These are phyloP conservation scores for Gnathonemus longibarbis DNA, from an alignment of 2,113 vertebrate genomes.

Conservation along the genomic window DNA sequence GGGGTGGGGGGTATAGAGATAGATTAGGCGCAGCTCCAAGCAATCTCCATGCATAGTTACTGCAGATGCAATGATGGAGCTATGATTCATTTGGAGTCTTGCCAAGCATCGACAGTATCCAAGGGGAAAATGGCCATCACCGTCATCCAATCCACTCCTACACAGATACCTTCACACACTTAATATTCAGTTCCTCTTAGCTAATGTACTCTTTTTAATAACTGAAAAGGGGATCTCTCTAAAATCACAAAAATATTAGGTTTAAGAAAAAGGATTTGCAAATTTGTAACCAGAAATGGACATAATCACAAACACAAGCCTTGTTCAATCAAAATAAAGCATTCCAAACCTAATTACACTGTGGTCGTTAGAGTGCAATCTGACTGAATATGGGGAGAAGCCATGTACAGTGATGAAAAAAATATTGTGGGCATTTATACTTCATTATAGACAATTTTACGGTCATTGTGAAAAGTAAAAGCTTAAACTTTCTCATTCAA, in stretches of 20 bases:
- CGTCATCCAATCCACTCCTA: not conserved
- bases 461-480: not conserved
- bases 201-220: not conserved
- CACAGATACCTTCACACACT: not conserved
- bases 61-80: not conserved
- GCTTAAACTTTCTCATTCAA: not conserved
- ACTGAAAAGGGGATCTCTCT: not conserved
- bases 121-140: not conserved
- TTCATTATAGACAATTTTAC: not conserved
- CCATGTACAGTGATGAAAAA: not conserved
- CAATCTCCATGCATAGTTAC: conserved; percentile 52
- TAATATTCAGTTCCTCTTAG: not conserved
- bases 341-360: not conserved
- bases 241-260: not conserved
- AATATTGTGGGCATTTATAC: not conserved
- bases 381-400: not conserved
- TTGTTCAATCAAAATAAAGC: not conserved
- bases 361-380: not conserved
- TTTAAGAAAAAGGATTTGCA: not conserved
- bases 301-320: not conserved
- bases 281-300: not conserved
- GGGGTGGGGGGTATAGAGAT: not conserved
- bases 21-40: no score
- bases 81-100: not conserved
- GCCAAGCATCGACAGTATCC: not conserved